Base-by-base conservation (phyloP, 2,888 invertebrate species). In the Amphipyra berbera region DNA sequence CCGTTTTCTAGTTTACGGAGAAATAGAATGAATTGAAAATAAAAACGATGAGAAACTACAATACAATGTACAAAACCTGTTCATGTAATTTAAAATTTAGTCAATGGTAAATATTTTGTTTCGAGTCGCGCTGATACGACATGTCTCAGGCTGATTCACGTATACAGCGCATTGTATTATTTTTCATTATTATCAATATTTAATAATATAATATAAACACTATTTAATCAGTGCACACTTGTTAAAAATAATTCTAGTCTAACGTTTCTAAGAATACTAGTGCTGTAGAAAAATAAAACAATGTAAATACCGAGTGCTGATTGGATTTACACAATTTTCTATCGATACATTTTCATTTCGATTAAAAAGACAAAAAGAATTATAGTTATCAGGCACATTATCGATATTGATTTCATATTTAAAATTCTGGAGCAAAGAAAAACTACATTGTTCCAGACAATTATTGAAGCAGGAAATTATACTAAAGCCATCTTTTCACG, bases 61-160 rank as follows among this genome's bases (percentile, higher is more conserved):
- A 40, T 42, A 68, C 61, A 59, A 57, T 33, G 59, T 64, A 27
- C 49, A 42, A 3, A 53, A 44, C 14, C 8, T 70, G 44, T 70
- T 64, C 62, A 55, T 49, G 52, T 44, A 57, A 21, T 54, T 44
- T 33, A 13, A 33, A 45, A 59, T 46, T 38, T 50, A 50, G 49
- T 67, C 14, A 52, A 73, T 55, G 56, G 35, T 33, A 71, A 78
- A 79, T 70, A 79, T 79, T 79, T 67, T n/a, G 73, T 48, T 68
- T 64, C 30, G 37, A 6, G 15, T 48, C 6, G 48, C 12, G 42
- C 38, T 57, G 78, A 78, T 78, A 78, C 52, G 66, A 61, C 78
- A 78, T 78, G 79, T 76, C 56, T 30, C 44, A 30, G 21, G 40
- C 57, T 70, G 68, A 73, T 57, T 73, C 77, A 76, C 54, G 38